Conservation (phyloP, 2,113 vertebrate genomes). For the Thinocorus orbignyianus region DNA sequence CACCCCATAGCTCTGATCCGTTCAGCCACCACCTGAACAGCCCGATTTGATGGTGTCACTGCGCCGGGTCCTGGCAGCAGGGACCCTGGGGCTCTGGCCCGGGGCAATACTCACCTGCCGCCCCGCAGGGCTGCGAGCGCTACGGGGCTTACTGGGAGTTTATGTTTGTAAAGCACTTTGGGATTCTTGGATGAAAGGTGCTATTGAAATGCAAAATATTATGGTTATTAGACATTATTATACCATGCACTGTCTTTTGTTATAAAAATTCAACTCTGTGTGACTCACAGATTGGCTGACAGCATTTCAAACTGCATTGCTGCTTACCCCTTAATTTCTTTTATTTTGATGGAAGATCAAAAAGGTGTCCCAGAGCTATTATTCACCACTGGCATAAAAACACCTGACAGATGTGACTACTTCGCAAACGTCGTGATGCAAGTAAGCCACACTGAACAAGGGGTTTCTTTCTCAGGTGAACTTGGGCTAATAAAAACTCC, state of each 20-base stretch:
- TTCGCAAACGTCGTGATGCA: background rate
- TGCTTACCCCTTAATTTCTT: conserved; percentile 53
- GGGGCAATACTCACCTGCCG: background rate
- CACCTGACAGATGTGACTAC: conserved; percentile 36
- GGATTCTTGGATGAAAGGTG: conserved; percentile 36
- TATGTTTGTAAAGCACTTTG: conserved; percentile 5
- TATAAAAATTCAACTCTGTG: conserved; percentile 28
- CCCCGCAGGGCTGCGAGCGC: background rate
- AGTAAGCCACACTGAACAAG: background rate
- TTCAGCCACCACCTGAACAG: background rate
- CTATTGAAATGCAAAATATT: conserved; percentile 71
- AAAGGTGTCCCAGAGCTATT: conserved; percentile 56
- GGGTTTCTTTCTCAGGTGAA: background rate
- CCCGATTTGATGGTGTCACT: background rate
- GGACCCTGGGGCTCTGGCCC: too few relatives aligned
- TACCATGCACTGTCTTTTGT: conserved; percentile 56
- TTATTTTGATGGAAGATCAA: conserved; percentile 63
- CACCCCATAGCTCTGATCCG: background rate
- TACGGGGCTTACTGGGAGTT: conserved; percentile 48
- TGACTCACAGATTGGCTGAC: conserved; percentile 62
- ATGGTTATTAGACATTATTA: conserved; percentile 66
- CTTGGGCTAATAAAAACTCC: background rate
- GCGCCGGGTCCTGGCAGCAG: background rate
- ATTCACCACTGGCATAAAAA: conserved; percentile 43
- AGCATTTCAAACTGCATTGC: conserved; percentile 57